Percentiles rank a stretch among this genome's conserved stretches.
Evolutionary conservation across 2,888 invertebrate genomes (phyloP).

Genomic region (Eueremaeus valkanovi): DNA sequence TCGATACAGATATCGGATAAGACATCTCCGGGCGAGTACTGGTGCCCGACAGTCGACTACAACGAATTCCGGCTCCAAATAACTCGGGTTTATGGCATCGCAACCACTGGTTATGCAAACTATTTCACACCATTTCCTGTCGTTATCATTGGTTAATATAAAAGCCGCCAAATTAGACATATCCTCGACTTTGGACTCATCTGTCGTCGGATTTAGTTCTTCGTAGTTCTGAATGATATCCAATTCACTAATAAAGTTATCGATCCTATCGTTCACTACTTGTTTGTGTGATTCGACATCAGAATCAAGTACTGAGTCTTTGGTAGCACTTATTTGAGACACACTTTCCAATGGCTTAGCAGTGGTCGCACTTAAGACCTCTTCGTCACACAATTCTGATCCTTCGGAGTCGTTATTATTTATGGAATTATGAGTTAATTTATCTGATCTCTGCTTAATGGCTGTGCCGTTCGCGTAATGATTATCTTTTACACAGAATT

Average conservation of each 20-base stretch:
- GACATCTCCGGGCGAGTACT: background rate
- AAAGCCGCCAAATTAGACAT: conserved; percentile 3
- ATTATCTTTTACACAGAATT: background rate
- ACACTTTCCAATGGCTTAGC: background rate
- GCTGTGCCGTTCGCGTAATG: background rate
- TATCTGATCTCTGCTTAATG: background rate
- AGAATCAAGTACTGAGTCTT: background rate
- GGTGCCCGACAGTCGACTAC: conserved; percentile 15
- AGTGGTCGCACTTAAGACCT: background rate
- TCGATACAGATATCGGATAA: background rate
- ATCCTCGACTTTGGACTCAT: background rate
- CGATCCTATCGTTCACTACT: no score
- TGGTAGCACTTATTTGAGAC: background rate
- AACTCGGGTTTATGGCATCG: background rate
- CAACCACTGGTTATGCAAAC: conserved; percentile 13
- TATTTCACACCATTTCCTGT: background rate
- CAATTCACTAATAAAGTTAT: no score
- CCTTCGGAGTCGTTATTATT: no score
- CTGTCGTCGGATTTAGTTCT: background rate
- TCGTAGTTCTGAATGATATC: no score
- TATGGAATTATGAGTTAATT: no score
- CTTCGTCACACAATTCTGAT: background rate
- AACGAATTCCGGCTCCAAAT: conserved; percentile 18
- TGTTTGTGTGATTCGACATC: background rate
- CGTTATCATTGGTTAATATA: background rate